phyloP scores from a whole-genome alignment of 2,888 invertebrate genomes.

The Oasisia sp. region DNA sequence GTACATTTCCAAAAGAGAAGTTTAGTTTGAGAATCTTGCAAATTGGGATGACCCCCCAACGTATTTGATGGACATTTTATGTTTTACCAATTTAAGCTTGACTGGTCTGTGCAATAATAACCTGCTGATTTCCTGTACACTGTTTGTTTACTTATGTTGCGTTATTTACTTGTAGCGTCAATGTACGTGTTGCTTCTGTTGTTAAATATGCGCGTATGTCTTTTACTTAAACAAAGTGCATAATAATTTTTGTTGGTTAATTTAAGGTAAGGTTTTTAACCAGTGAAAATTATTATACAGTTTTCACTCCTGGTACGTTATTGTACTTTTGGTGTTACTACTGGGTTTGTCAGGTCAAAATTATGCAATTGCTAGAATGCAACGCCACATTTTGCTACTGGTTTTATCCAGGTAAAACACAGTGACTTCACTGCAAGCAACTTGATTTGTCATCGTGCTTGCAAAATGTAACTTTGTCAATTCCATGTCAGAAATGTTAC shows the following conservation, averaged over 20 bases:
- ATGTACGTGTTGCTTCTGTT: neutral
- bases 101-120: neutral
- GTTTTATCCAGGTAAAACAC: neutral
- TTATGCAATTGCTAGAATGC: neutral
- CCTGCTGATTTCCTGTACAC: neutral
- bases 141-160: neutral
- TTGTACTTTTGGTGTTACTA: neutral
- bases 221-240: neutral
- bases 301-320: neutral
- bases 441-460: neutral
- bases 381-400: neutral
- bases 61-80: neutral
- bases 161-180: neutral
- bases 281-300: no score
- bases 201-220: neutral
- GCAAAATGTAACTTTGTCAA: neutral
- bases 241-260: no score
- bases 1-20: neutral
- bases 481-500: neutral
- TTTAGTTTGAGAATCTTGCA: neutral
- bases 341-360: neutral
- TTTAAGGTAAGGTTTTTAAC: no score
- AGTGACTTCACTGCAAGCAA: neutral
- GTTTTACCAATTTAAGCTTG: neutral
- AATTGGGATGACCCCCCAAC: neutral